Base-by-base conservation (phyloP, 2,113 vertebrate genomes). In the Myanophis thanlyinensis region DNA sequence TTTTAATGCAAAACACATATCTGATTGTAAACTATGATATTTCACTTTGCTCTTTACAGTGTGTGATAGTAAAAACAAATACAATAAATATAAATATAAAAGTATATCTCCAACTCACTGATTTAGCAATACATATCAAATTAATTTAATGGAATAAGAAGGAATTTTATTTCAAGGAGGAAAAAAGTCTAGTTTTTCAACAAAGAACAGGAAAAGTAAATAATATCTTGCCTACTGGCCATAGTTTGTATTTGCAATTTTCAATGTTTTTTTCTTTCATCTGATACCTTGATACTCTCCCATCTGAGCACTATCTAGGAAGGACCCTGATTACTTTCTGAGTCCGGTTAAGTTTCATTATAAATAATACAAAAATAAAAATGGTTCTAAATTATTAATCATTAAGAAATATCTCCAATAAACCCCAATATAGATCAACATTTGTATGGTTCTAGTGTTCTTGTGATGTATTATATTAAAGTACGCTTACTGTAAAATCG, bases 401-500 rank as follows among this genome's bases (percentile, higher is more conserved):
- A 96, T 73, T 93, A 90, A 87, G 95, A 95, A 91, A 94, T 47
- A 85, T 95, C 91, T 94, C 94, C 96, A 93, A 96, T 95, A 67
- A 46, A 94, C 25, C 93, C 94, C 93, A 95, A 95, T 94, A 85
- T 11, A 94, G 95, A 91, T 94, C 94, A 96, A 95, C 48, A 62
- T 62, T 94, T 96, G 91, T 51, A 88, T 93, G 90, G 93, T 94
- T 91, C 85, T 91, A 67, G 85, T 47, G 86, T 49, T 95, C 59
- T 84, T 91, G 91, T 80, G 95, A 92, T 52, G 94, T 93, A 95
- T 96, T 62, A 67, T 90, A 94, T 67, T 91, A 94, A 93, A 87
- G 94, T 95, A 85, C 94, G 98, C 98, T 97, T 98, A 99, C 99
- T 96, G 97, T 96, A 95, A 99, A 98, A 89, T 95, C 97, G 95